phyloP scores from a whole-genome alignment of 2,113 vertebrate genomes.

The Terrapene triunguis region DNA sequence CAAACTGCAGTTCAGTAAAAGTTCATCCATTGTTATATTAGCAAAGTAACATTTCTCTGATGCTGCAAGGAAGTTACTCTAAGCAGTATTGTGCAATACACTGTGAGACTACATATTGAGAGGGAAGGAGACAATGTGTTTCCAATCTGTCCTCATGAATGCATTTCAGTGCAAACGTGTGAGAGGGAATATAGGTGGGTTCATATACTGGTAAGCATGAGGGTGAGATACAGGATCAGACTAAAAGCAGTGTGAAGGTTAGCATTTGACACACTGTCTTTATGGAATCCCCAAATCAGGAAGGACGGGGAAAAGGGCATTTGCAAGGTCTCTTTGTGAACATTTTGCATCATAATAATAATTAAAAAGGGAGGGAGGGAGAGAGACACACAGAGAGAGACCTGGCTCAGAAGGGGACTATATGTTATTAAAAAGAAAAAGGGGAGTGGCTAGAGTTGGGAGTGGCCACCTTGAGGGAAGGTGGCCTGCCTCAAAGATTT shows the following conservation, averaged over 20 bases:
- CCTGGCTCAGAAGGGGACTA: background rate
- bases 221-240: background rate
- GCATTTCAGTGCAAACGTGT: background rate
- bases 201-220: background rate
- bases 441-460: background rate
- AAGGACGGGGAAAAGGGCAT: background rate
- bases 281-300: background rate
- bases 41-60: background rate
- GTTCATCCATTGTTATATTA: background rate
- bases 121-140: background rate
- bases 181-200: background rate
- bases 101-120: background rate
- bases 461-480: background rate
- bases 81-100: background rate
- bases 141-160: background rate
- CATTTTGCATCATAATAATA: background rate
- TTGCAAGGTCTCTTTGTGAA: accelerated
- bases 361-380: background rate
- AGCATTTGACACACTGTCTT: background rate
- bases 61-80: background rate
- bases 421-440: background rate
- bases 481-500: background rate
- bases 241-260: background rate
- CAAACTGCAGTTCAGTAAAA: background rate
- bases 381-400: background rate